These are phyloP conservation scores for Campodea augens DNA, from an alignment of 1,140 invertebrate genomes.

Conservation along the genomic window DNA sequence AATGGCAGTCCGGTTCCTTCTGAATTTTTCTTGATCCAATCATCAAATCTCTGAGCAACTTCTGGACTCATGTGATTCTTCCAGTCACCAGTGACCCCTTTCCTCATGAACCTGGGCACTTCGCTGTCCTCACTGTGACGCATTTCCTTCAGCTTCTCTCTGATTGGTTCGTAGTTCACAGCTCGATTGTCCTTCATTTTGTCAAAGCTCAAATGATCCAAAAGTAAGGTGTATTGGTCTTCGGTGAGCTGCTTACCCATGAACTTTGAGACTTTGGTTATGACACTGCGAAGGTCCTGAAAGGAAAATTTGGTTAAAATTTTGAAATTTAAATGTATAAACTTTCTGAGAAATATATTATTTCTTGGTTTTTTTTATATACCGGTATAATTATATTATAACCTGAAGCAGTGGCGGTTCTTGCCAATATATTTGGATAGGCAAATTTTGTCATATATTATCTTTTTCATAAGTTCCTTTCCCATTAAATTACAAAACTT, in stretches of 20 bases:
- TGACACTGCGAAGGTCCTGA: conserved; percentile 31
- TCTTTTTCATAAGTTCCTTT: no score
- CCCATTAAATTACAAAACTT: no score
- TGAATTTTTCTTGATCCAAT: conserved; percentile 31
- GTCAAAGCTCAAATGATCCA: conserved; percentile 42
- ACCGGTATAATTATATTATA: no score
- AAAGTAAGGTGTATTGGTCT: conserved; percentile 31
- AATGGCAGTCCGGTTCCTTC: conserved; percentile 15
- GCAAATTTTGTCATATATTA: no score
- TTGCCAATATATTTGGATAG: no score
- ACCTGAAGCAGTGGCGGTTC: no score
- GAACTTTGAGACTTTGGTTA: conserved; percentile 35
- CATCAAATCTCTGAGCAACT: conserved; percentile 36
- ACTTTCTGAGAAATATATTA: no score
- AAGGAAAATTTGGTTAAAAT: no score
- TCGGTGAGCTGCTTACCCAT: conserved; percentile 32
- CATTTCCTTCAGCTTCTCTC: conserved; percentile 16
- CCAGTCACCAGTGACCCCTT: conserved; percentile 38
- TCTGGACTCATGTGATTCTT: no score
- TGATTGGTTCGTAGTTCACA: conserved; percentile 38
- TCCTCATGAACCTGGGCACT: conserved; percentile 37
- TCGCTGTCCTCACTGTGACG: neutral
- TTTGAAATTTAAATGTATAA: no score
- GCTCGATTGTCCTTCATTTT: conserved; percentile 47
- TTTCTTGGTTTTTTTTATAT: no score